phyloP scores from a whole-genome alignment of 23 tunicate genomes.

The Trididemnum nubilum region DNA sequence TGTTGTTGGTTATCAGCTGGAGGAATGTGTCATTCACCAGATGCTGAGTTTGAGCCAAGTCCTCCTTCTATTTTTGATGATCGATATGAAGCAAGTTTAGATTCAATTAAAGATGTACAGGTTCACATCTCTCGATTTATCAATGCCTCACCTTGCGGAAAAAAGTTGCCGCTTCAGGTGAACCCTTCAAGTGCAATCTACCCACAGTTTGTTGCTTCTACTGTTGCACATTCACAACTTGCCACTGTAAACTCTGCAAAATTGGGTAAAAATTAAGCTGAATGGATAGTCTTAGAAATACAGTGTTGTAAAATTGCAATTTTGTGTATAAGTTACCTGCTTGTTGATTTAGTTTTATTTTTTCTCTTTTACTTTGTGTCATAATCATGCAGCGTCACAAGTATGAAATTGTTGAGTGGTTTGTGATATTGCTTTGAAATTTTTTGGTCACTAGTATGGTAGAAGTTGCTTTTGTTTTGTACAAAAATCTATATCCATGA shows the following conservation, averaged over 20 bases:
- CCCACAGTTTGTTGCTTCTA: conserved; percentile 80
- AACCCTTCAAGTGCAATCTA: conserved; percentile 74
- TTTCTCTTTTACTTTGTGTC: too few relatives aligned
- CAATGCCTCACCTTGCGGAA: background rate
- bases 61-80: conserved; percentile 60
- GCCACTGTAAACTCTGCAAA: conserved; percentile 22
- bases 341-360: too few relatives aligned
- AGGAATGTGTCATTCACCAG: conserved; percentile 58
- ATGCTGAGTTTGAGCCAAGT: conserved; percentile 70
- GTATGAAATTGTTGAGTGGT: too few relatives aligned
- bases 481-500: too few relatives aligned
- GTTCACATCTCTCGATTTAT: background rate
- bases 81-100: conserved; percentile 56
- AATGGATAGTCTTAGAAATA: background rate
- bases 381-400: too few relatives aligned
- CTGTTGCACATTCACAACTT: conserved; percentile 84
- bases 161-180: conserved; percentile 73
- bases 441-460: too few relatives aligned
- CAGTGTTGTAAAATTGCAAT: too few relatives aligned
- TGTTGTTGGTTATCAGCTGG: conserved; percentile 71
- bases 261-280: background rate
- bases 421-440: too few relatives aligned
- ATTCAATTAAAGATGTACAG: conserved; percentile 62
- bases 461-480: too few relatives aligned
- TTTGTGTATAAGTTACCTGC: too few relatives aligned